Conservation (phyloP, 1,140 invertebrate species). For the Drosophila bocki region DNA sequence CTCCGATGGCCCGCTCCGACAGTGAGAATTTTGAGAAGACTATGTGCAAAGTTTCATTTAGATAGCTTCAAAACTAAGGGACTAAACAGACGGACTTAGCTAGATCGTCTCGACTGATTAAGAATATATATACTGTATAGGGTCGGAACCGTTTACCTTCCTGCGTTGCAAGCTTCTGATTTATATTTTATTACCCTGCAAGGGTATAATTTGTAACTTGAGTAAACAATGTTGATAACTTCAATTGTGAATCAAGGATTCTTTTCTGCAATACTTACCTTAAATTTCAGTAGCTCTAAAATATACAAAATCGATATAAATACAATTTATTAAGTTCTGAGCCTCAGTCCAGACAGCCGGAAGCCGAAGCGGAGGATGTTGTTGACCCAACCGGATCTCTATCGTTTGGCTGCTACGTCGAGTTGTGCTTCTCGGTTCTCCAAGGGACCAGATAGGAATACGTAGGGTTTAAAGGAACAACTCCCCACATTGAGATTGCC, state of each 20-base stretch:
- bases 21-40: too few relatives aligned
- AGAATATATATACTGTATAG: too few relatives aligned
- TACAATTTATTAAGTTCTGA: not conserved
- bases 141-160: too few relatives aligned
- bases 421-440: not conserved
- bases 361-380: constrained; percentile 6
- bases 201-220: not conserved
- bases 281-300: constrained; percentile 20
- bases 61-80: too few relatives aligned
- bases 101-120: too few relatives aligned
- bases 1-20: too few relatives aligned
- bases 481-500: not conserved
- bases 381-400: not conserved
- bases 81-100: too few relatives aligned
- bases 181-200: too few relatives aligned
- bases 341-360: not conserved
- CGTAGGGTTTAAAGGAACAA: constrained; percentile 11
- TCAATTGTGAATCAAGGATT: not conserved
- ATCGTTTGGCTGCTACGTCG: not conserved
- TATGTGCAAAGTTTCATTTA: too few relatives aligned
- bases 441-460: constrained; percentile 13
- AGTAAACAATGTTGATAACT: not conserved
- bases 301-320: constrained; percentile 17
- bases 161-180: too few relatives aligned
- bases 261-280: constrained; percentile 5